Evolutionary conservation across 2,888 invertebrate genomes (phyloP).

Genomic region (Lasius fuliginosus): DNA sequence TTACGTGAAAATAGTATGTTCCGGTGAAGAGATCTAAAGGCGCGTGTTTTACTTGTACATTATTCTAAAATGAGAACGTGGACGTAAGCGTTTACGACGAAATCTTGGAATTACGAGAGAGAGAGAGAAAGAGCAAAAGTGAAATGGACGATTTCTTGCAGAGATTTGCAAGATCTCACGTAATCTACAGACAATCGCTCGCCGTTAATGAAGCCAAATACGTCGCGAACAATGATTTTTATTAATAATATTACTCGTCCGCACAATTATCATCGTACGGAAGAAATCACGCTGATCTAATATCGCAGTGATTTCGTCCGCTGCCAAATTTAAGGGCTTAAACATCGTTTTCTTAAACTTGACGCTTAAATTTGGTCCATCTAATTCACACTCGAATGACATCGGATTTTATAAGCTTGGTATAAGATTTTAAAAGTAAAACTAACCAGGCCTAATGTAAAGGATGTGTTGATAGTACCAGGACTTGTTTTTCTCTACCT

Average conservation of each 20-base stretch:
- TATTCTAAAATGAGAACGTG: slow-evolving; percentile 63
- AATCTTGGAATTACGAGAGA: slow-evolving; percentile 68
- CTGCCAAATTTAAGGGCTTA: slow-evolving; percentile 65
- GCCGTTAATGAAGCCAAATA: slow-evolving; percentile 68
- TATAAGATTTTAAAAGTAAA: slow-evolving; percentile 69
- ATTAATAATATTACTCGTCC: slow-evolving; percentile 56
- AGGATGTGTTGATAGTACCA: slow-evolving; percentile 64
- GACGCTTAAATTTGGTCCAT: slow-evolving; percentile 65
- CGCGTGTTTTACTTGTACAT: slow-evolving; percentile 51
- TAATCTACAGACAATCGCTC: slow-evolving; percentile 75
- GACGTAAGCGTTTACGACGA: slow-evolving; percentile 63
- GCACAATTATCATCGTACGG: slow-evolving; percentile 66
- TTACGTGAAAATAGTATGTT: slow-evolving; percentile 62
- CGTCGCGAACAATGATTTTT: slow-evolving; percentile 64
- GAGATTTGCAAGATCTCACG: slow-evolving; percentile 66
- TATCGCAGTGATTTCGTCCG: slow-evolving; percentile 41
- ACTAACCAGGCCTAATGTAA: slow-evolving; percentile 70
- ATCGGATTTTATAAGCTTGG: slow-evolving; percentile 71
- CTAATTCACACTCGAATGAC: slow-evolving; percentile 73
- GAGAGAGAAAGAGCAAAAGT: slow-evolving; percentile 65
- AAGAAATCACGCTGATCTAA: slow-evolving; percentile 68
- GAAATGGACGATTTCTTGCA: slow-evolving; percentile 62
- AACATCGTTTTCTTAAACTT: slow-evolving; percentile 70
- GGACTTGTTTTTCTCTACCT: slow-evolving; percentile 69
- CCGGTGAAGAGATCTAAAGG: slow-evolving; percentile 55